Conservation (phyloP, 2,888 invertebrate species). For the Acronicta alni region DNA sequence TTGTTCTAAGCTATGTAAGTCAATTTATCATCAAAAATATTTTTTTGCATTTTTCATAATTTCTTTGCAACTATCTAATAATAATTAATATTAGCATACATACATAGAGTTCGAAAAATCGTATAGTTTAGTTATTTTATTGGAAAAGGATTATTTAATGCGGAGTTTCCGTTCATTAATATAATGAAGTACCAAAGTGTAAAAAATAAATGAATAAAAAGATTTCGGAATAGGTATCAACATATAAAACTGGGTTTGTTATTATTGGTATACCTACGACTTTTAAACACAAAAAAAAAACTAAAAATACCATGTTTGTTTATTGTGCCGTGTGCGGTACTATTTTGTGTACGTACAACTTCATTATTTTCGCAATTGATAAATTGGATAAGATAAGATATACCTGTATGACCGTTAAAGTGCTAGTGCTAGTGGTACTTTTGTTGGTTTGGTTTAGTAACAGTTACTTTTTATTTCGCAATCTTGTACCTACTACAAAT, state of each 20-base stretch:
- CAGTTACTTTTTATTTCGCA: slow-evolving; percentile 1
- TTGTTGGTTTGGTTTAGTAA: slow-evolving; percentile 15
- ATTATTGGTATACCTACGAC: too few relatives aligned
- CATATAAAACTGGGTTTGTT: too few relatives aligned
- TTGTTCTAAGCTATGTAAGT: slow-evolving; percentile 41
- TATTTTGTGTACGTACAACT: slow-evolving; percentile 11
- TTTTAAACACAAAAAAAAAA: background rate
- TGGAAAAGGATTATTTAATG: too few relatives aligned
- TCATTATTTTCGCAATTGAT: slow-evolving; percentile 56
- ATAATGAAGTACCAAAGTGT: too few relatives aligned
- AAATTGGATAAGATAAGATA: slow-evolving; percentile 67
- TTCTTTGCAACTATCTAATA: too few relatives aligned
- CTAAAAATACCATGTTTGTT: background rate
- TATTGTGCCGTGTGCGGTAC: background rate
- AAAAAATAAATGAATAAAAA: too few relatives aligned
- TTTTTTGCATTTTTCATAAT: too few relatives aligned
- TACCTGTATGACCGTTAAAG: background rate
- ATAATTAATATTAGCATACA: too few relatives aligned
- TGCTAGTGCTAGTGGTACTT: slow-evolving; percentile 4
- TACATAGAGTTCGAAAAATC: too few relatives aligned
- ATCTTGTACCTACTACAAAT: slow-evolving; percentile 1
- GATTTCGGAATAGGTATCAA: too few relatives aligned
- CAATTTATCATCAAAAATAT: background rate
- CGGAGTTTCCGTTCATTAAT: too few relatives aligned
- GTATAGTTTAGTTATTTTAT: too few relatives aligned